These are phyloP conservation scores for Phymatocera aterrima DNA, from an alignment of 2,888 invertebrate genomes.

Conservation along the genomic window DNA sequence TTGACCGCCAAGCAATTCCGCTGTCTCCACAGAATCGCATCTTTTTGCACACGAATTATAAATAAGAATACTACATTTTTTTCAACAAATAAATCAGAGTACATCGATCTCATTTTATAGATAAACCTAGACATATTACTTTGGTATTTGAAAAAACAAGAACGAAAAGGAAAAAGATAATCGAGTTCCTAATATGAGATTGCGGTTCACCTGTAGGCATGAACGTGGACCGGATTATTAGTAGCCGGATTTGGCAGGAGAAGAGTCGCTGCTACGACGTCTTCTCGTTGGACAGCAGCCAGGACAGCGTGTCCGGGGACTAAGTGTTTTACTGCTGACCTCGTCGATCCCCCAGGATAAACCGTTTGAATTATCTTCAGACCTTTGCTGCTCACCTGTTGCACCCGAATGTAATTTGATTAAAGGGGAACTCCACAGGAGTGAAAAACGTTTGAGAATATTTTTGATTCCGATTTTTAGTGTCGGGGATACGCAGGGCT, in stretches of 20 bases:
- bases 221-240: conserved; percentile 95
- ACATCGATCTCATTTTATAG: background rate
- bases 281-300: conserved; percentile 92
- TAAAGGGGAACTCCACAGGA: no score
- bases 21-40: conserved; percentile 96
- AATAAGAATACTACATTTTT: background rate
- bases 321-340: conserved; percentile 90
- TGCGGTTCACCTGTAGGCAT: conserved; percentile 81
- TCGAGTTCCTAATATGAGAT: background rate
- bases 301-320: conserved; percentile 96
- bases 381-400: conserved; percentile 91
- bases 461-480: no score
- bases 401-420: conserved; percentile 29
- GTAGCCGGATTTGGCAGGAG: conserved; percentile 96
- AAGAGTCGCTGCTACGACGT: conserved; percentile 95
- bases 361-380: conserved; percentile 94
- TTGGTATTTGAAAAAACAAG: no score
- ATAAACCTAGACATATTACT: background rate
- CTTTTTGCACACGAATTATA: conserved; percentile 70
- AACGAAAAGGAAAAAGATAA: no score
- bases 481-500: no score
- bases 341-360: conserved; percentile 72
- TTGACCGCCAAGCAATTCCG: conserved; percentile 90
- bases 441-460: no score
- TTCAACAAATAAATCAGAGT: no score